Percentiles rank a stretch among this genome's conserved stretches.
Conservation (phyloP, 2,797 vertebrate species). For the Chelon auratus region DNA sequence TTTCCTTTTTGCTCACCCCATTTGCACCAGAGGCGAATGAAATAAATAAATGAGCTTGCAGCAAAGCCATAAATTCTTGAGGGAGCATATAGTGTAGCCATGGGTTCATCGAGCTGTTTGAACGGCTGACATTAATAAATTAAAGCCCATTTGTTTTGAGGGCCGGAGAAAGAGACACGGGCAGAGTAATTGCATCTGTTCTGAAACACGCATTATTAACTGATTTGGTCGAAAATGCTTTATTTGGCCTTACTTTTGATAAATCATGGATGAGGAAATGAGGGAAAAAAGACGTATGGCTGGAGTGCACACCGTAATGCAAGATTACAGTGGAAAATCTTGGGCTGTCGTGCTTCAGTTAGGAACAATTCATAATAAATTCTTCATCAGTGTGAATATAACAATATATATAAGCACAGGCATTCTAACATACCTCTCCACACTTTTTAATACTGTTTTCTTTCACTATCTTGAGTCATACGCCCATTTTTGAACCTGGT, state of each 20-base stretch:
- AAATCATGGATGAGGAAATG: not conserved
- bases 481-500: constrained; percentile 24
- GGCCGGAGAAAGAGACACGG: not conserved
- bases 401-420: not conserved
- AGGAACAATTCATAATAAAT: no score
- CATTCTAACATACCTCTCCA: constrained; percentile 5
- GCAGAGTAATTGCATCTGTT: constrained; percentile 2
- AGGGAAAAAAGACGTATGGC: not conserved
- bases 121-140: constrained; percentile 18
- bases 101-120: constrained; percentile 5
- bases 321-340: not conserved
- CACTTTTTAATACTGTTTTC: not conserved
- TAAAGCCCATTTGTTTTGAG: constrained; percentile 19
- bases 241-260: constrained; percentile 16
- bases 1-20: constrained; percentile 6
- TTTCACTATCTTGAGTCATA: no score
- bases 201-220: not conserved
- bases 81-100: constrained; percentile 7
- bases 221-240: constrained; percentile 7
- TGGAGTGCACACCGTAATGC: not conserved
- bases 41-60: constrained; percentile 25
- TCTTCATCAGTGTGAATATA: no score
- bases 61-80: constrained; percentile 25
- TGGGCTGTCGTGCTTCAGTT: not conserved
- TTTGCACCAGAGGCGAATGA: constrained; percentile 16